These are phyloP conservation scores for Bucorvus abyssinicus DNA, from an alignment of 2,797 vertebrate species.

Conservation along the genomic window DNA sequence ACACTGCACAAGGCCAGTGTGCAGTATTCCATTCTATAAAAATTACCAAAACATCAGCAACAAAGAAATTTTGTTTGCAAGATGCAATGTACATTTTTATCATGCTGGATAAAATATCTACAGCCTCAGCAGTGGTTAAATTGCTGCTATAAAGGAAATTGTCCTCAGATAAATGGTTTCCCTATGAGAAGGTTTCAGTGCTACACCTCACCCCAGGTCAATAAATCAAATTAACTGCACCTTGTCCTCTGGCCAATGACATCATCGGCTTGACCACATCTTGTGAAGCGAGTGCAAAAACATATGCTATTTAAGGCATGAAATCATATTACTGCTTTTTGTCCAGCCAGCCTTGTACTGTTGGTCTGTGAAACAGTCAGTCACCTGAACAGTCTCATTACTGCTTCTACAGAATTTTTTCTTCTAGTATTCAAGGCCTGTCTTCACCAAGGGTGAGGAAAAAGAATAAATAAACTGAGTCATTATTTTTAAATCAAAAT, in stretches of 20 bases:
- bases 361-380: slow-evolving; percentile 51
- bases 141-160: slow-evolving; percentile 81
- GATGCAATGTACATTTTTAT: slow-evolving; percentile 68
- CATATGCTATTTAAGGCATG: slow-evolving; percentile 75
- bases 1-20: slow-evolving; percentile 22
- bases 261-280: slow-evolving; percentile 79
- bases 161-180: slow-evolving; percentile 80
- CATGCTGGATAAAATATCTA: slow-evolving; percentile 74
- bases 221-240: slow-evolving; percentile 84
- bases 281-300: slow-evolving; percentile 71
- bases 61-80: slow-evolving; percentile 70
- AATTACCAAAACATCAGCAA: slow-evolving; percentile 17
- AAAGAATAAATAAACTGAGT: slow-evolving; percentile 19
- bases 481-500: slow-evolving; percentile 53
- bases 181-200: slow-evolving; percentile 76
- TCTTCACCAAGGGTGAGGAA: slow-evolving; percentile 14
- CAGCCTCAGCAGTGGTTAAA: slow-evolving; percentile 74
- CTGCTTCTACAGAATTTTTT: neutral
- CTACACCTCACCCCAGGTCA: slow-evolving; percentile 77
- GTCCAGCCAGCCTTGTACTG: slow-evolving; percentile 57
- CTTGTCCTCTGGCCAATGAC: slow-evolving; percentile 79
- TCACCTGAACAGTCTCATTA: slow-evolving; percentile 67
- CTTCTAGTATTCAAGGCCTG: slow-evolving; percentile 24
- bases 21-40: slow-evolving; percentile 23
- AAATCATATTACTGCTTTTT: slow-evolving; percentile 74